phyloP scores from a whole-genome alignment of 2,113 vertebrate genomes.

The Planiliza haematocheilus region DNA sequence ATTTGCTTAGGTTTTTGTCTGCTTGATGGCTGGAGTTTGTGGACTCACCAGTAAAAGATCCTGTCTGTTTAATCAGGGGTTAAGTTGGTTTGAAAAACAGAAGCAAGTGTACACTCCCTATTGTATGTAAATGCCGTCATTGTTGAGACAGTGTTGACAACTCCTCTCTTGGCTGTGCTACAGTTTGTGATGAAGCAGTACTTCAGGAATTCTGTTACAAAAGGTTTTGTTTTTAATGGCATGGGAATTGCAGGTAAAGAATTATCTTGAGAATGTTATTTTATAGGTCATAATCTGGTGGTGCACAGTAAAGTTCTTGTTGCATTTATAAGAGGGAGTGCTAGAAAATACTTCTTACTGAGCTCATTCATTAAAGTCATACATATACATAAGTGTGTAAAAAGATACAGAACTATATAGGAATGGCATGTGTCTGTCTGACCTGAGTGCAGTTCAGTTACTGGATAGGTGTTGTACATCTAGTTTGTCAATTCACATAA shows the following conservation, averaged over 20 bases:
- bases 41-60: constrained; percentile 39
- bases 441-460: neutral
- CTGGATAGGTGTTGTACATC: neutral
- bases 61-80: constrained; percentile 26
- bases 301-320: neutral
- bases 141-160: constrained; percentile 6
- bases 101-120: constrained; percentile 29
- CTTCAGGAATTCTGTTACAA: neutral
- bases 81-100: constrained; percentile 47
- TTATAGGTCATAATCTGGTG: constrained; percentile 10
- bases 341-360: constrained; percentile 24
- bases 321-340: constrained; percentile 1
- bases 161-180: neutral
- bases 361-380: neutral
- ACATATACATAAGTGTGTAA: too few species aligned
- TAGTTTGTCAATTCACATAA: neutral
- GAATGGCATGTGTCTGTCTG: neutral
- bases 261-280: neutral
- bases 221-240: too few species aligned
- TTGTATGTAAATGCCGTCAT: constrained; percentile 23
- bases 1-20: constrained; percentile 59
- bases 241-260: neutral
- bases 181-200: neutral
- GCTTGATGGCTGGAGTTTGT: constrained; percentile 33
- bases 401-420: neutral